Evolutionary conservation across 2,888 invertebrate species (phyloP).

Genomic region (Acronicta aceris): DNA sequence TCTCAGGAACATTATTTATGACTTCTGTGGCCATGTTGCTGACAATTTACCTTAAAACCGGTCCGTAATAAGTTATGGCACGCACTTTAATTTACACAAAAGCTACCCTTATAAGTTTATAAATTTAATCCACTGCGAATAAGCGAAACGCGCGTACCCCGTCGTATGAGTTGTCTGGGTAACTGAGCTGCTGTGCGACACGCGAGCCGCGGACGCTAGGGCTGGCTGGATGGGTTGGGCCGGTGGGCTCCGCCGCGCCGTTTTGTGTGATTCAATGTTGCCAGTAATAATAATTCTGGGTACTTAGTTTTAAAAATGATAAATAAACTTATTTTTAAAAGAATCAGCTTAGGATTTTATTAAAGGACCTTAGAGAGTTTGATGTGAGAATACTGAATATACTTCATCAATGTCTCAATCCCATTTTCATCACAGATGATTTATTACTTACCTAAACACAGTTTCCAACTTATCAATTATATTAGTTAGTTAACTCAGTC

Average conservation of each 20-base stretch:
- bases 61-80: slow-evolving; percentile 28
- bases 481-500: too few relatives aligned
- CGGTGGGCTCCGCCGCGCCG: slow-evolving; percentile 7
- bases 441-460: too few relatives aligned
- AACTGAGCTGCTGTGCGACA: slow-evolving; percentile 22
- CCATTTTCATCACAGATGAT: too few relatives aligned
- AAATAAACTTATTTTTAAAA: too few relatives aligned
- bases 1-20: slow-evolving; percentile 91
- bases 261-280: neutral
- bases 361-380: too few relatives aligned
- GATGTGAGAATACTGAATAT: too few relatives aligned
- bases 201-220: slow-evolving; percentile 16
- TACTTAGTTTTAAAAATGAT: neutral
- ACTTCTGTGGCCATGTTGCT: slow-evolving; percentile 93
- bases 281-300: neutral
- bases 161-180: slow-evolving; percentile 18
- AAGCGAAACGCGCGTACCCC: slow-evolving; percentile 26
- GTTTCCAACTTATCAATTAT: too few relatives aligned
- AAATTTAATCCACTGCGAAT: slow-evolving; percentile 34
- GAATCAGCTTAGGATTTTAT: too few relatives aligned
- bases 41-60: slow-evolving; percentile 52
- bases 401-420: too few relatives aligned
- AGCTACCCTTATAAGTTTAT: slow-evolving; percentile 26
- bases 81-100: slow-evolving; percentile 48
- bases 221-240: slow-evolving; percentile 30